These are phyloP conservation scores for Callipepla squamata DNA, from an alignment of 2,113 vertebrate genomes.

Conservation along the genomic window DNA sequence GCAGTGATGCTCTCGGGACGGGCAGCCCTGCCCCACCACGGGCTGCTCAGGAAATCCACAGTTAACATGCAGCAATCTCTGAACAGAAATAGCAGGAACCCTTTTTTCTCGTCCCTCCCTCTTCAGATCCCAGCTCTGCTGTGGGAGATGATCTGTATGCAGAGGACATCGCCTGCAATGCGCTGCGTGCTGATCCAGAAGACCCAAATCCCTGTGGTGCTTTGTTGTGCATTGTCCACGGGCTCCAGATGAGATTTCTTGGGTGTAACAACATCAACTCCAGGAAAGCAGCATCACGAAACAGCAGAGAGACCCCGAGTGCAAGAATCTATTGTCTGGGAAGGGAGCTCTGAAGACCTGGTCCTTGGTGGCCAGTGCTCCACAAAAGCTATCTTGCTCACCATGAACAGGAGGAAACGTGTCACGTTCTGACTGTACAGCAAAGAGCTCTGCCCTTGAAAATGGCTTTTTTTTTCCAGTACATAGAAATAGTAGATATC, in stretches of 20 bases:
- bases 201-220: background rate
- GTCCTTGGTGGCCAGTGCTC: background rate
- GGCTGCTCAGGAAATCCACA: slow-evolving; percentile 22
- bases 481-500: background rate
- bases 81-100: background rate
- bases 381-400: background rate
- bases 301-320: background rate
- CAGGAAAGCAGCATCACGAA: background rate
- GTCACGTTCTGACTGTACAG: background rate
- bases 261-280: background rate
- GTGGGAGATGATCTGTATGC: background rate
- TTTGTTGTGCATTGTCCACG: rapidly evolving
- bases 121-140: background rate
- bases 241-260: background rate
- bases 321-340: rapidly evolving
- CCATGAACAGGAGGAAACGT: background rate
- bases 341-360: background rate
- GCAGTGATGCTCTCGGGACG: background rate
- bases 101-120: background rate
- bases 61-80: background rate
- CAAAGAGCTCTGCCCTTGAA: background rate
- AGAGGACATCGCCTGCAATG: background rate
- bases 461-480: background rate
- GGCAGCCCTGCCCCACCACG: background rate
- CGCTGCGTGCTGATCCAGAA: background rate